A percentile compares a stretch with the other conserved stretches of the same genome.
These are phyloP conservation scores for Sphecodes monilicornis DNA, from an alignment of 2,888 invertebrate species.

Conservation along the genomic window DNA sequence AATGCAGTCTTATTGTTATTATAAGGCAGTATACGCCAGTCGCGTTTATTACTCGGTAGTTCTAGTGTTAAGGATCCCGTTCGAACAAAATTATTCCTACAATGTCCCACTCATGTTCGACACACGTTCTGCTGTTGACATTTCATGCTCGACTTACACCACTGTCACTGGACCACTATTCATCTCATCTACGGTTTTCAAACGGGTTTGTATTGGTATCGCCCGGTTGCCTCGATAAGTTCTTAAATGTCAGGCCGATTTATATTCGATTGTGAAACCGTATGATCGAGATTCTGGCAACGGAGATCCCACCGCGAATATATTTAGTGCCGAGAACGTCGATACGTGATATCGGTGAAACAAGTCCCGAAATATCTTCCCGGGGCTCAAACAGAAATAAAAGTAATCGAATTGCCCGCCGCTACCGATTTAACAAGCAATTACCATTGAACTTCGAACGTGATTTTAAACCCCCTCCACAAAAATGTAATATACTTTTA, in stretches of 20 bases:
- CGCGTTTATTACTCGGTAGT: too few species aligned
- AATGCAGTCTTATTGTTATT: too few species aligned
- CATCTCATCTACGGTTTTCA: neutral
- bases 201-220: constrained; percentile 1
- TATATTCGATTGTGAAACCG: constrained; percentile 23
- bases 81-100: neutral
- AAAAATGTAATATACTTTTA: neutral
- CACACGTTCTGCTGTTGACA: neutral
- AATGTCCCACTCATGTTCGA: neutral
- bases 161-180: neutral
- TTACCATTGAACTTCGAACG: constrained; percentile 22
- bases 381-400: constrained; percentile 44
- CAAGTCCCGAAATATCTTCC: constrained; percentile 50
- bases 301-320: constrained; percentile 10
- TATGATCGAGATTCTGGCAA: constrained; percentile 46
- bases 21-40: too few species aligned
- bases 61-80: too few species aligned
- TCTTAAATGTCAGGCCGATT: constrained; percentile 1
- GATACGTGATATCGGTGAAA: constrained; percentile 37
- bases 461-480: constrained; percentile 18
- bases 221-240: neutral
- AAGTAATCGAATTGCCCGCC: constrained; percentile 32
- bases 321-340: constrained; percentile 40
- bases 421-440: constrained; percentile 21
- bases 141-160: neutral